Percentiles rank a stretch among this genome's conserved stretches.
Conservation (phyloP, 1,140 invertebrate species). For the Euschistus heros region DNA sequence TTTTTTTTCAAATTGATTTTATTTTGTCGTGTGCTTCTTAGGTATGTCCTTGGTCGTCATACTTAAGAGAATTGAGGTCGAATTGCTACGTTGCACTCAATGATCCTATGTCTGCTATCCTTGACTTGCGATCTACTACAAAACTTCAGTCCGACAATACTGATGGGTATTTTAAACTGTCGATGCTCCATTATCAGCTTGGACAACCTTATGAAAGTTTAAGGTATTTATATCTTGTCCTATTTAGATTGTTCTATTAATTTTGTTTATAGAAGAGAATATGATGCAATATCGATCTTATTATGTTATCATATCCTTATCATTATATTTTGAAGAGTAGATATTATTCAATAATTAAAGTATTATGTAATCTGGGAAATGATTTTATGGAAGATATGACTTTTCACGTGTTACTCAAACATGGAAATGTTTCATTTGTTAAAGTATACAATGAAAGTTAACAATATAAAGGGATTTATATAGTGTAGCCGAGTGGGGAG, state of each 20-base stretch:
- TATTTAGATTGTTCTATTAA: slow-evolving; percentile 24
- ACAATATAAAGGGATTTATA: too few relatives aligned
- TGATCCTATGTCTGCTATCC: slow-evolving; percentile 77
- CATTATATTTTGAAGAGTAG: too few relatives aligned
- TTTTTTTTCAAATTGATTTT: too few relatives aligned
- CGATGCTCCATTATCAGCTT: slow-evolving; percentile 73
- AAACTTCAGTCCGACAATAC: slow-evolving; percentile 88
- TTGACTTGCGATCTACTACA: slow-evolving; percentile 80
- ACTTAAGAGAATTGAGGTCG: slow-evolving; percentile 72
- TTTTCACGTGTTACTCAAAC: too few relatives aligned
- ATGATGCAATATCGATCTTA: too few relatives aligned
- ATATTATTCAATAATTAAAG: too few relatives aligned
- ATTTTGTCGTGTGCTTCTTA: neutral
- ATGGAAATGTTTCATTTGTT: too few relatives aligned
- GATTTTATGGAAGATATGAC: too few relatives aligned
- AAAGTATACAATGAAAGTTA: too few relatives aligned
- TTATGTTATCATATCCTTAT: too few relatives aligned
- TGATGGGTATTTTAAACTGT: slow-evolving; percentile 72
- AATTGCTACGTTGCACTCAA: slow-evolving; percentile 70
- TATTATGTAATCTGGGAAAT: too few relatives aligned
- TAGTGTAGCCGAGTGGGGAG: too few relatives aligned
- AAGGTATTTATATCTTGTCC: slow-evolving; percentile 44
- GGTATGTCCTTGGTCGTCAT: slow-evolving; percentile 75
- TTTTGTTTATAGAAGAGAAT: slow-evolving; percentile 9
- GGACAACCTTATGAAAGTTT: slow-evolving; percentile 86